Base-by-base conservation (phyloP, 92 coral and sea anemone species). In the Palythoa grandis region DNA sequence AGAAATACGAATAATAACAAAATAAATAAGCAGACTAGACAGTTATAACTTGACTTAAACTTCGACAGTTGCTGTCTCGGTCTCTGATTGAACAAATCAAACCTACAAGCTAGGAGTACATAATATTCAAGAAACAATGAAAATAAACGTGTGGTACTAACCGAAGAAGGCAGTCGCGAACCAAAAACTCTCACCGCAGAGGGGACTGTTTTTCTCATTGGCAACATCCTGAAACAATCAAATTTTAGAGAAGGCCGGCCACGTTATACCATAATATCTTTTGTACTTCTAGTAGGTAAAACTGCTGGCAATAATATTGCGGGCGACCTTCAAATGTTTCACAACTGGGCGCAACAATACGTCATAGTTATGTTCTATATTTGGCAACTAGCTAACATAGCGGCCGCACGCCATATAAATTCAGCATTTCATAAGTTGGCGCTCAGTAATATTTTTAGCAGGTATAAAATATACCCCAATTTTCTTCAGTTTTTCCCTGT, bases 201-300 rank as follows among this genome's bases (percentile, higher is more conserved):
- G 37, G 95, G 91, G 9, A 88, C 86, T 43, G 89, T 91, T 85
- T 92, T 86, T 82, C 92, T 83, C 20, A 94, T 68, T 68, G 95
- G 93, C 83, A 90, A 86, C 98, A 94, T 94, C 82, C 92, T 92
- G 86, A 25, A 70, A 78, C 76, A 66, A 52, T 52, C 76, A 19
- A 8, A 53, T 38, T 23, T 19, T 29, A 29, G 5, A 69, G 50
- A 12, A 79, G 76, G 79, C 89, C 84, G 93, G 86, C 65, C 15
- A 60, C n/a, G 72, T 35, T 70, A 91, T 85, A 87, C 96, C 96
- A 93, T 93, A 91, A 93, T 93, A 91, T 43, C 65, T 72, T 70
- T 84, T 63, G 8, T 53, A 17, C 57, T 52, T 23, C 4, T 14
- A 24, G 38, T 53, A 70, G 24, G 29, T 35, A 63, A 25, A 76